Evolutionary conservation across 2,888 invertebrate genomes (phyloP), one percentile per base, ranked within the genome.

Genomic region (Caenorhabditis imperialis): DNA sequence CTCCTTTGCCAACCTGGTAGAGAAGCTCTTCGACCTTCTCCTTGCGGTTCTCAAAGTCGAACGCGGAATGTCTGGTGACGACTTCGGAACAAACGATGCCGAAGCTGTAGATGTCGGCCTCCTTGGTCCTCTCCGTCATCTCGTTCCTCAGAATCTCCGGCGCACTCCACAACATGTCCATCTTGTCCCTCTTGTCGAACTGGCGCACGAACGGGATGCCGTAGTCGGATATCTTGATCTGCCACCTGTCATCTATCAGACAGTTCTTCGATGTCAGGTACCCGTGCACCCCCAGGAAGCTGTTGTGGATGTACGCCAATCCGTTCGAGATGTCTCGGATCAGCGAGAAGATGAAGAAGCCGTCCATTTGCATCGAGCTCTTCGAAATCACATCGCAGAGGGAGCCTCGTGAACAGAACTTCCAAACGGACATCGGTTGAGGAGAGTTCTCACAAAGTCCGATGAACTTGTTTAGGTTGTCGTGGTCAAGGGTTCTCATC

Each of bases 381-480:
- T 65, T 63, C 48, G 47, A 20, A 14, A 75, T 75, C 8, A 75
- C 71, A 57, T 75, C 60, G 4, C 60, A 60, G 14, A 80, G 45
- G 2, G 54, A 63, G 38, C 81, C 81, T 22, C 86, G 50, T 22
- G 77, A 69, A 54, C 86, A 86, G 60, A 73, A 84, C 51, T 75
- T 81, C 86, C 86, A 86, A 22, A 86, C 50, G 3, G 85, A 78
- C 51, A 81, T 57, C 22, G 76, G 57, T 16, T 83, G 53, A 3
- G 83, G 83, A 7, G 77, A 81, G 47, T 86, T 84, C 1, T 82
- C 53, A n/a, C 79, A 84, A 25, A 86, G 27, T 1, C 86, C 86
- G 22, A 84, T 65, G 67, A 86, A 86, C 25, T 81, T 77, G 63
- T 87, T 86, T 45, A 84, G 58, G 57, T 86, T 86, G 48, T 85